Percentiles rank a stretch among this genome's conserved stretches.
Evolutionary conservation across 2,797 vertebrate genomes (phyloP).

Genomic region (Silurus lanzhouensis): DNA sequence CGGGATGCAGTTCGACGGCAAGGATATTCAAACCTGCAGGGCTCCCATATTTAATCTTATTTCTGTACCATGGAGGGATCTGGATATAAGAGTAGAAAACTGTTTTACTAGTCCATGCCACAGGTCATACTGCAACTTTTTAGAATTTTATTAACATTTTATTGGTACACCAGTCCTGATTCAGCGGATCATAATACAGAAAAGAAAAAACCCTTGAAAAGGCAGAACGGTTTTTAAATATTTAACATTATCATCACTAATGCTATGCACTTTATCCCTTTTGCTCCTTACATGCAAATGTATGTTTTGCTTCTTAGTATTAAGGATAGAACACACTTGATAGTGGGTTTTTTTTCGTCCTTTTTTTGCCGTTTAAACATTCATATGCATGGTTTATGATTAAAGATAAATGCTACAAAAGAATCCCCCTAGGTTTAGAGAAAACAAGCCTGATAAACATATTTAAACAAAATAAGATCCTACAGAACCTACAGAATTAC

Average conservation of each 20-base stretch:
- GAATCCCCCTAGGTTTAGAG: constrained; percentile 19
- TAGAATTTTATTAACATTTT: constrained; percentile 8
- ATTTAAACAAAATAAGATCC: constrained; percentile 24
- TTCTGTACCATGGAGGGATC: constrained; percentile 27
- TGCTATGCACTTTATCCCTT: background rate
- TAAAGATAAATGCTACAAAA: constrained; percentile 29
- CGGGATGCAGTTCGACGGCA: constrained; percentile 14
- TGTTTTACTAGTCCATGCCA: constrained; percentile 19
- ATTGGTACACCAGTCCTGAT: background rate
- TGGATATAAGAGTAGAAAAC: constrained; percentile 17
- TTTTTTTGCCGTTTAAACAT: constrained; percentile 12
- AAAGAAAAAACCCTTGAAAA: background rate
- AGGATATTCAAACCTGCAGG: constrained; percentile 28
- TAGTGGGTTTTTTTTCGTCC: background rate
- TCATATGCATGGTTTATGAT: constrained; percentile 13
- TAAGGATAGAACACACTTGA: background rate
- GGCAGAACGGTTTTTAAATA: background rate
- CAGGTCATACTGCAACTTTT: constrained; percentile 5
- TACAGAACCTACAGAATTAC: constrained; percentile 29
- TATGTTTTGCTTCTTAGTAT: background rate
- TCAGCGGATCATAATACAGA: background rate
- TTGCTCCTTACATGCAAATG: constrained; percentile 16
- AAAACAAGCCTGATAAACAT: constrained; percentile 39
- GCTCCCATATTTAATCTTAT: constrained; percentile 29
- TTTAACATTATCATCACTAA: constrained; percentile 11